These are phyloP conservation scores for Isurus oxyrinchus DNA, from an alignment of 2,113 vertebrate species.

Conservation along the genomic window DNA sequence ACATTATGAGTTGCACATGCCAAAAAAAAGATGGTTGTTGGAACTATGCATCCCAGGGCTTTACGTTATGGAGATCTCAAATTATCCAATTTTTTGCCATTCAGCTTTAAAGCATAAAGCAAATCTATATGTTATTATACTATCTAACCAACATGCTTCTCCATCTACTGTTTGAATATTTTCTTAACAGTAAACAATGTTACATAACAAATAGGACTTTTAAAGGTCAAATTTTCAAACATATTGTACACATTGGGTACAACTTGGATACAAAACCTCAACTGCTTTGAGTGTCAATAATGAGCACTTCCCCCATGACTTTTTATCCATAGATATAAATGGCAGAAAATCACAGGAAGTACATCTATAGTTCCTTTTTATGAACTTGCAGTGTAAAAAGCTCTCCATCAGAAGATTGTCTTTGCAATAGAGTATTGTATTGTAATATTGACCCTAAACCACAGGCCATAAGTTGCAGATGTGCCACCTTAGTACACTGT, in stretches of 20 bases:
- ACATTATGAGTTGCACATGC: background rate
- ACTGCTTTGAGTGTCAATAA: no score
- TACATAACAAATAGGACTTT: no score
- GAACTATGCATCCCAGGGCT: background rate
- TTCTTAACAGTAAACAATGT: background rate
- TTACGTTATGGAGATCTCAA: background rate
- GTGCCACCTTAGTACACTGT: background rate
- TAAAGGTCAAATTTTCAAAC: no score
- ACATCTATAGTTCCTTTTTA: no score
- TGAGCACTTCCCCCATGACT: no score
- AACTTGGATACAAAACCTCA: no score
- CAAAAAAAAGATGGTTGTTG: background rate
- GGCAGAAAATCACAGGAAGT: no score
- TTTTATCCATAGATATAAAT: no score
- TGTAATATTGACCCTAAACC: background rate
- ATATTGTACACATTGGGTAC: no score
- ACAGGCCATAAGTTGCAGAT: background rate
- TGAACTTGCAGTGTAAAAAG: no score
- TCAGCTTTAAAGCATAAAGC: background rate
- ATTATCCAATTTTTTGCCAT: background rate
- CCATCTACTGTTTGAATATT: background rate
- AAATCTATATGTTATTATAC: background rate
- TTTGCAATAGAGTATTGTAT: no score
- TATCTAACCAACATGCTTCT: background rate
- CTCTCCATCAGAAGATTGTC: no score